A percentile compares a stretch with the other conserved stretches of the same genome.
phyloP scores from a whole-genome alignment of 2,797 vertebrate genomes.

The Thalassophryne amazonica region DNA sequence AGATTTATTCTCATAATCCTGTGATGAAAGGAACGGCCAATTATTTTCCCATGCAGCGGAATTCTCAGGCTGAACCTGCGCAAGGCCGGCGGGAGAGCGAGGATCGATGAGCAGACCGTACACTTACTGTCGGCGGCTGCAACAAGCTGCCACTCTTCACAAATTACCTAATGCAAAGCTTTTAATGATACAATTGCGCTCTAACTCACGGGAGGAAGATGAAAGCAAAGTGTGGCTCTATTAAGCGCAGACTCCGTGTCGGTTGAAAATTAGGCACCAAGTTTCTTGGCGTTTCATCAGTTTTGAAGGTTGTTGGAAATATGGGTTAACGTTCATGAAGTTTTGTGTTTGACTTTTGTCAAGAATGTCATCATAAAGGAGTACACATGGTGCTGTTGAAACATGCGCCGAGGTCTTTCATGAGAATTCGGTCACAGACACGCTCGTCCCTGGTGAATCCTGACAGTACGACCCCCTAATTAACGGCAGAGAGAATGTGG shows the following conservation, averaged over 20 bases:
- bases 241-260: slow-evolving; percentile 48
- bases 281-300: slow-evolving; percentile 75
- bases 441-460: slow-evolving; percentile 15
- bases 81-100: slow-evolving; percentile 48
- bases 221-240: slow-evolving; percentile 55
- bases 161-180: slow-evolving; percentile 57
- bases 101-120: slow-evolving; percentile 17
- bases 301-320: slow-evolving; percentile 70
- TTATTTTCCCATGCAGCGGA: slow-evolving; percentile 69
- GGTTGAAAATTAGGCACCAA: slow-evolving; percentile 51
- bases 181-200: slow-evolving; percentile 66
- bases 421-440: slow-evolving; percentile 52
- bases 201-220: slow-evolving; percentile 67
- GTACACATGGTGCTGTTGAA: slow-evolving; percentile 59
- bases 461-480: slow-evolving; percentile 31
- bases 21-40: slow-evolving; percentile 74
- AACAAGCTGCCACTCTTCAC: slow-evolving; percentile 62
- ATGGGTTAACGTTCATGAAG: slow-evolving; percentile 67
- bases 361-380: slow-evolving; percentile 62
- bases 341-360: slow-evolving; percentile 65
- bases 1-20: slow-evolving; percentile 77
- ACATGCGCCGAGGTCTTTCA: slow-evolving; percentile 48
- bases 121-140: slow-evolving; percentile 41
- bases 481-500: slow-evolving; percentile 14
- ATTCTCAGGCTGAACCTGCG: slow-evolving; percentile 49